Evolutionary conservation across 1,140 invertebrate genomes (phyloP), one percentile per base, ranked within the genome.

Genomic region (Drosophila subpulchrella): DNA sequence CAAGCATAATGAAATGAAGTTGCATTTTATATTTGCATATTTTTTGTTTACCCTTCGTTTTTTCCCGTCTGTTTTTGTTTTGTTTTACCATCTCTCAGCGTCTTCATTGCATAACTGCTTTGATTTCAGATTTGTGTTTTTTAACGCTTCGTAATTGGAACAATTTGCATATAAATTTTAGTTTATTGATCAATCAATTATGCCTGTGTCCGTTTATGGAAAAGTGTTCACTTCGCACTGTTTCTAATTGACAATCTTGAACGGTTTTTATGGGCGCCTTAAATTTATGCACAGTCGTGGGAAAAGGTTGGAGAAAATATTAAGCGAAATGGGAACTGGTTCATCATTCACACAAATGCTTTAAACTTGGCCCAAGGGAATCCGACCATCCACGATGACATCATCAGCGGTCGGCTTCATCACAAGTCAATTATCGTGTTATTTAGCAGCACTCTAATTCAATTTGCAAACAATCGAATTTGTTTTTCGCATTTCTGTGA

Each of bases 141-240:
- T 76, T 76, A 59, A 84, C 74, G 82, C 68, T 81, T 82, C 48
- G 62, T 78, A 68, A 85, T 85, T 88, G 70, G 70, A 54, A 58
- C 58, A 75, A 85, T 86, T 86, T 85, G 70, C 82, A 81, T 85
- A 56, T 61, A 71, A 71, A 76, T 60, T 70, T 53, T 50, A 74
- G 50, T 78, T 77, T 58, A 82, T 82, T 81, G 78, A 74, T 82
- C 79, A 78, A 82, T 74, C 68, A 82, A 82, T 82, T 82, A 82
- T 78, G 56, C 48, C 44, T 13, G 34, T 39, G 27, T 58, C 36
- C 36, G 47, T 39, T 58, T 50, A 75, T 39, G 42, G 32, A 24
- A 67, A 53, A 76, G 72, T 75, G 72, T 58, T 39, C 20, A 56
- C 44, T 75, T 75, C 71, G 73, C 73, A 58, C 60, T 75, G 53